Base-by-base conservation (phyloP, 2,888 invertebrate species). In the Coelopa pilipes region DNA sequence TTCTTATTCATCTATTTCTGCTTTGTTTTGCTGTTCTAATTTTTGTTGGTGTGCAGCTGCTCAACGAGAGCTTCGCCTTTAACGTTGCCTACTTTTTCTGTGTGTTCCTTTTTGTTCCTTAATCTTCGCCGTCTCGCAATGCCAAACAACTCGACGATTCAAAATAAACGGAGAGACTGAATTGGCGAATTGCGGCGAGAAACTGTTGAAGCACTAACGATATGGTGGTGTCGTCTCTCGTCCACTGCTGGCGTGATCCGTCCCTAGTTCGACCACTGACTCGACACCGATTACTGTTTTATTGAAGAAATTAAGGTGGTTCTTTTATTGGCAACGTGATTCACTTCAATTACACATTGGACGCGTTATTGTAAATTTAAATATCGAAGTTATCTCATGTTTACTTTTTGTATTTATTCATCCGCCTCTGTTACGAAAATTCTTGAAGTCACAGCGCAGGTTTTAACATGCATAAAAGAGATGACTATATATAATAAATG, bases 131-230 rank as follows among this genome's bases (percentile, higher is more conserved):
- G 50, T 15, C 24, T 50, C 24, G 13, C 66, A 17, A 49, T n/a
- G n/a, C 17, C 47, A 17, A 62, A 71, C 53, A 53, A 71, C 70
- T 45, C 17, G 17, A 17, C 62, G 59, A 45, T n/a, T 59, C 46
- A 60, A 70, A 47, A 49, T 47, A 65, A 70, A 71, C 55, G 19
- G 46, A 45, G 45, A 53, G 46, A 71, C 65, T 71, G n/a, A 34
- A 34, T 62, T 62, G 62, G 50, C 60, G n/a, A 70, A 49, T 62
- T 17, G 0, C 17, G 46, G 55, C 17, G 17, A 69, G 21, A 68
- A 68, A n/a, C 45, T 24, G 34, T 55, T 67, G 50, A 67, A 67
- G 53, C 21, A 49, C 15, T 2, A 34, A 67, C 55, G 17, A 55
- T 15, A n/a, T 55, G n/a, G 19, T 5, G 4, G n/a, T n/a, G n/a